phyloP scores from a whole-genome alignment of 2,888 invertebrate genomes.

The Drosophila paracracens region DNA sequence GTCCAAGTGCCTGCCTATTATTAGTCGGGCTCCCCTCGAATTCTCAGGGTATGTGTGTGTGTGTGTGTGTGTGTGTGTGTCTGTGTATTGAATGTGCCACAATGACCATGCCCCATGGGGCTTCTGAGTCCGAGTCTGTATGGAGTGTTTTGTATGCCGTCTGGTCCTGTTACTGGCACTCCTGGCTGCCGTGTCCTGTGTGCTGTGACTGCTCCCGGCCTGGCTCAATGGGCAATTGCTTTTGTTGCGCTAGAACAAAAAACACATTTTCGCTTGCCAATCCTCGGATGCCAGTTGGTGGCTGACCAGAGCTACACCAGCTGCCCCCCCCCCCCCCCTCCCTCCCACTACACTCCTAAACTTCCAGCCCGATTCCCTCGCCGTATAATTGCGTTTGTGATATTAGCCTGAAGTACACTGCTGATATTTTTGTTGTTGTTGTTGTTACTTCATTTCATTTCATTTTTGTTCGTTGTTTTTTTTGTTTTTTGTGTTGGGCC shows the following conservation, averaged over 20 bases:
- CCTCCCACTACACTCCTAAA: background rate
- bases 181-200: background rate
- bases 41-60: slow-evolving; percentile 14
- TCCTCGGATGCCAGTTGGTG: slow-evolving; percentile 23
- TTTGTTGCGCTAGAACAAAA: slow-evolving; percentile 70
- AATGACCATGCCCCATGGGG: slow-evolving; percentile 67
- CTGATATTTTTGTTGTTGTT: slow-evolving; percentile 33
- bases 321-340: background rate
- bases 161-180: slow-evolving; percentile 19
- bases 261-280: slow-evolving; percentile 47
- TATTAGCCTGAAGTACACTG: slow-evolving; percentile 77
- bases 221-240: slow-evolving; percentile 66
- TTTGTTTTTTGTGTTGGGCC: slow-evolving; percentile 36
- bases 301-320: slow-evolving; percentile 37
- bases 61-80: slow-evolving; percentile 38
- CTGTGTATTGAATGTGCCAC: slow-evolving; percentile 62
- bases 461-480: background rate
- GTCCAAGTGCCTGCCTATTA: slow-evolving; percentile 58
- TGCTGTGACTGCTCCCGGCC: slow-evolving; percentile 21
- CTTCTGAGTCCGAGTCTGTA: slow-evolving; percentile 21
- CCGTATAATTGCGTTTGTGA: slow-evolving; percentile 80
- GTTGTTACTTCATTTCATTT: slow-evolving; percentile 19
- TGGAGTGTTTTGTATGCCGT: slow-evolving; percentile 20
- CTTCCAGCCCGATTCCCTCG: slow-evolving; percentile 22
- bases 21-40: slow-evolving; percentile 48